Percentiles rank a stretch among this genome's conserved stretches.
Conservation (phyloP, 2,113 vertebrate genomes). For the Lepisosteus osseus region DNA sequence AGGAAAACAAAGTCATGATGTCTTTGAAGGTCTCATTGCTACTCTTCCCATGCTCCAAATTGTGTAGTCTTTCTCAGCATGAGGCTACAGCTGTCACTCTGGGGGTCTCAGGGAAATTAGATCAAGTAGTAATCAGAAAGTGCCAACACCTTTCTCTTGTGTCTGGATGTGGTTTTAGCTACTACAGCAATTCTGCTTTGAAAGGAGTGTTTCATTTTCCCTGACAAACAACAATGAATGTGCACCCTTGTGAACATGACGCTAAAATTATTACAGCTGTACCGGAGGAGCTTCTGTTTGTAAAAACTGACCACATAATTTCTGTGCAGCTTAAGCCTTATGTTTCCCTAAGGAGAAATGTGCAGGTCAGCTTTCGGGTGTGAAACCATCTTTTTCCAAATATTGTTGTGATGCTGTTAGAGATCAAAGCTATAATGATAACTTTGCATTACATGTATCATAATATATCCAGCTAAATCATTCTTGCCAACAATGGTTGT, state of each 20-base stretch:
- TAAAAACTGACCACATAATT: background rate
- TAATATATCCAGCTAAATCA: too few species aligned
- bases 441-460: too few species aligned
- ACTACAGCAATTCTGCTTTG: background rate
- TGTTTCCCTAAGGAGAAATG: too few species aligned
- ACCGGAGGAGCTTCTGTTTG: background rate
- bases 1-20: too few species aligned
- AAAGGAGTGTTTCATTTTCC: background rate
- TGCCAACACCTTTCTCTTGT: background rate
- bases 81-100: conserved; percentile 12
- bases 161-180: background rate
- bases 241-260: conserved; percentile 6
- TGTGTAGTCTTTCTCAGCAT: conserved; percentile 3
- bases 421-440: too few species aligned
- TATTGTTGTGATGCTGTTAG: too few species aligned
- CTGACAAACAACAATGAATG: conserved; percentile 10
- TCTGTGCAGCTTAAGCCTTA: background rate
- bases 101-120: background rate
- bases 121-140: background rate
- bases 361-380: background rate
- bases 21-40: too few species aligned
- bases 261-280: conserved; percentile 23
- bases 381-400: background rate
- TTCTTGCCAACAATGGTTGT: too few species aligned
- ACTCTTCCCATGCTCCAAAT: background rate